phyloP scores from a whole-genome alignment of 92 coral and sea anemone genomes.

The Porites lobata region DNA sequence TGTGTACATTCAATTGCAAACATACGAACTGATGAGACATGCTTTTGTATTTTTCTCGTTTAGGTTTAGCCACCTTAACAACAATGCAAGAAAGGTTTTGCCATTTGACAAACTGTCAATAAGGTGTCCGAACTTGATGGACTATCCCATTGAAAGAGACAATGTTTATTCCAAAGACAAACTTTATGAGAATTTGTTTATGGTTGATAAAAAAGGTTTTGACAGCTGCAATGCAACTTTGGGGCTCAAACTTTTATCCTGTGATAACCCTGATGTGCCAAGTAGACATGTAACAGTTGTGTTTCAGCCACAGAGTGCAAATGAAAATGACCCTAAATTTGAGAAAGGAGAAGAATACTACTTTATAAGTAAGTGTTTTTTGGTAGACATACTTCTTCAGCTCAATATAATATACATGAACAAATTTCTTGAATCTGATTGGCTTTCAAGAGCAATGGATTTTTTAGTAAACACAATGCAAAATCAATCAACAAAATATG shows the following conservation, averaged over 20 bases:
- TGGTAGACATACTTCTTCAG: too few species aligned
- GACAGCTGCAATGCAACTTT: conserved; percentile 61
- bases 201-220: conserved; percentile 74
- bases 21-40: not conserved
- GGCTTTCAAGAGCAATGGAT: too few species aligned
- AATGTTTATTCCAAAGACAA: conserved; percentile 49
- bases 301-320: conserved; percentile 66
- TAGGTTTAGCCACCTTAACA: conserved; percentile 40
- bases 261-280: conserved; percentile 42
- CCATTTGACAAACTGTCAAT: conserved; percentile 59
- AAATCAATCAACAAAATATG: too few species aligned
- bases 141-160: conserved; percentile 61
- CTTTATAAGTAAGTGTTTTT: conserved; percentile 77
- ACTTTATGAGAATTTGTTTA: conserved; percentile 69
- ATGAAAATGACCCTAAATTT: conserved; percentile 46
- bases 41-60: conserved; percentile 14
- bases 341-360: conserved; percentile 71
- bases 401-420: too few species aligned
- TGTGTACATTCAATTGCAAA: not conserved
- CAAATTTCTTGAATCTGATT: too few species aligned
- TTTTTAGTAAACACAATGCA: too few species aligned
- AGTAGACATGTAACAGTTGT: conserved; percentile 54
- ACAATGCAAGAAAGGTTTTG: conserved; percentile 63
- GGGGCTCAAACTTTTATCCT: conserved; percentile 25
- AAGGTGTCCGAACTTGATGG: conserved; percentile 54